phyloP scores from a whole-genome alignment of 2,797 vertebrate species.

The Chromobotia macracanthus region DNA sequence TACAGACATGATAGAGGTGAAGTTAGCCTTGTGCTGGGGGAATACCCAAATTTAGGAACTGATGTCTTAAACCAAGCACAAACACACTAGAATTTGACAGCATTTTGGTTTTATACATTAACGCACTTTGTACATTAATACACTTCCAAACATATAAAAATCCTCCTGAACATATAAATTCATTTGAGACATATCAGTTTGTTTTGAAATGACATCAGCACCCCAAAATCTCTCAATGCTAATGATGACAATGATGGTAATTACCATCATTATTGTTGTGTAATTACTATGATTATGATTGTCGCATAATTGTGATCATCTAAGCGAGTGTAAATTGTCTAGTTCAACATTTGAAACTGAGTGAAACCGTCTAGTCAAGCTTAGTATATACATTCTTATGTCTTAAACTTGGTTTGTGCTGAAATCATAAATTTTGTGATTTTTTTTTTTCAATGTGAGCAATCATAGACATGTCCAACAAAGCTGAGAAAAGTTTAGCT shows the following conservation, averaged over 20 bases:
- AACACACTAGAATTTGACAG: not conserved
- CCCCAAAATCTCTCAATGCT: slow-evolving; percentile 20
- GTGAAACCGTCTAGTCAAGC: not conserved
- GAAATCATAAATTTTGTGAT: too few relatives aligned
- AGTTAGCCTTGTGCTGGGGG: slow-evolving; percentile 16
- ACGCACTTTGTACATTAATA: not conserved
- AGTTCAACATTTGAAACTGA: slow-evolving; percentile 15
- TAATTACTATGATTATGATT: slow-evolving; percentile 45
- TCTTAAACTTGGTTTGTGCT: too few relatives aligned
- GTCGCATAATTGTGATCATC: slow-evolving; percentile 17
- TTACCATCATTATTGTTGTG: slow-evolving; percentile 35
- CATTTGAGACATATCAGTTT: not conserved
- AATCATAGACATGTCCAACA: too few relatives aligned
- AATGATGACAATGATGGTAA: slow-evolving; percentile 35
- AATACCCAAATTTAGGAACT: not conserved
- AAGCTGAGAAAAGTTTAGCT: too few relatives aligned
- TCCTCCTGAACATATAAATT: not conserved
- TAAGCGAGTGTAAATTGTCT: slow-evolving; percentile 26
- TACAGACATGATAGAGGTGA: slow-evolving; percentile 24
- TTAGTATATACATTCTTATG: too few relatives aligned
- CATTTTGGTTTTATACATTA: not conserved
- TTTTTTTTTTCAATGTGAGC: too few relatives aligned
- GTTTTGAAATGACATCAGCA: not conserved
- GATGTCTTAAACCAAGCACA: not conserved
- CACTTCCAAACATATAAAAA: not conserved